Evolutionary conservation across 2,113 vertebrate genomes (phyloP).

Genomic region (Irena cyanogastra): DNA sequence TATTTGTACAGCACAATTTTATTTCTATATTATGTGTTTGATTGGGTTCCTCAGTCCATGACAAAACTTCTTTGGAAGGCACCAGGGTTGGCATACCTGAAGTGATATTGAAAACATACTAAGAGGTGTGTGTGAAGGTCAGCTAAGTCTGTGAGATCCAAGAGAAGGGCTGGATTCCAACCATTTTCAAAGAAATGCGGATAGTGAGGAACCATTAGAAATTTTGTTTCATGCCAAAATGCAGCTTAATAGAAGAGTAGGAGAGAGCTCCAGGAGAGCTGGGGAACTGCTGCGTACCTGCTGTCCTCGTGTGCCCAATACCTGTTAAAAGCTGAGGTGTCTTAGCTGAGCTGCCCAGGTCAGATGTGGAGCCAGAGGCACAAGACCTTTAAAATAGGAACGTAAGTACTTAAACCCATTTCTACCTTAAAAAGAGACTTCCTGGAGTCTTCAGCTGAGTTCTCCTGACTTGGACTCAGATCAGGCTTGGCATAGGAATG

Average conservation of each 20-base stretch:
- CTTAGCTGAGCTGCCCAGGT: not conserved
- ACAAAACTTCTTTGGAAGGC: not conserved
- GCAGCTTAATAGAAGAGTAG: not conserved
- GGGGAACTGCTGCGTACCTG: not conserved
- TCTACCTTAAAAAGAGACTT: not conserved
- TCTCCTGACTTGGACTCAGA: not conserved
- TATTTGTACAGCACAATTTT: not conserved
- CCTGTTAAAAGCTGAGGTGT: not conserved
- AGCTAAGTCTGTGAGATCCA: not conserved
- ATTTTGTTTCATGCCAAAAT: not conserved
- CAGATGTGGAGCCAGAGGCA: not conserved
- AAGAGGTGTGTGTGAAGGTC: fast-evolving
- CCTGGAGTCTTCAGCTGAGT: not conserved
- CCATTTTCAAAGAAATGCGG: not conserved
- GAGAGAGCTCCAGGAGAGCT: not conserved
- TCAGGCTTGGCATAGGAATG: not conserved
- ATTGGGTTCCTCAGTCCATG: not conserved
- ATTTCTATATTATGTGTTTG: not conserved
- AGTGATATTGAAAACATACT: not conserved
- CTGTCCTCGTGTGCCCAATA: not conserved
- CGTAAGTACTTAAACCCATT: not conserved
- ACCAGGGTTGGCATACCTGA: not conserved
- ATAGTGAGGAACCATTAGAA: not conserved
- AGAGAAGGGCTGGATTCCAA: not conserved
- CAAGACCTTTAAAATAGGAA: not conserved